Evolutionary conservation across 2,888 invertebrate genomes (phyloP), one percentile per base, ranked within the genome.

Genomic region (Morpho helenor): DNA sequence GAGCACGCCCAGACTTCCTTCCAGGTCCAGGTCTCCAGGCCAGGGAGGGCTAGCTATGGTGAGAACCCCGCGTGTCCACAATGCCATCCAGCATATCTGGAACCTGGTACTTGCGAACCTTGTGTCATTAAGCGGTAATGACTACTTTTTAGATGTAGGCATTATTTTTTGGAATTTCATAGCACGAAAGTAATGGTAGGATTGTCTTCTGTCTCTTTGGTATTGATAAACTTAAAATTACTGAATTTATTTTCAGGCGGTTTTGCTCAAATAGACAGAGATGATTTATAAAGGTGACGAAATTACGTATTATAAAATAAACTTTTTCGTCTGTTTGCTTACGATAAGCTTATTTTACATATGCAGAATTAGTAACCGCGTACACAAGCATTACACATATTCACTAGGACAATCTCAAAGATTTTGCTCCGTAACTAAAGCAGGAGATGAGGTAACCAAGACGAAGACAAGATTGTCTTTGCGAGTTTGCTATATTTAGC

Each of bases 71-170:
- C 87, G 49, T 94, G 93, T 59, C 93, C 93, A 0, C 92, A 93
- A 65, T 94, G 94, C 70, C 93, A 93, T 74, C 93, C 94, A 0
- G 92, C 92, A 1, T 93, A 93, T 71, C 76, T 93, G 10, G 80
- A 82, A 52, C 93, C 93, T 0, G 93, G 93, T n/a, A 91, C 91
- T 9, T 94, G 94, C 69, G 91, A 93, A 69, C 94, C 94, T 3
- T 94, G 94, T 67, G 89, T 94, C 50, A 90, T 93, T 31, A 83
- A 83, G 58, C 88, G 90, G 80, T 90, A 90, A 71, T 65, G 56
- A 57, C 5, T 49, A 44, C 10, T 46, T 9, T 51, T 9, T 31
- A 31, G 31, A 31, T 31, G 31, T 31, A 31, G 31, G 31, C 31
- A 5, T 31, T 31, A 31, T 5, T 31, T 5, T 5, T 31, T 31